Evolutionary conservation across 2,797 vertebrate genomes (phyloP), one percentile per base, ranked within the genome.

Genomic region (Falco cherrug): DNA sequence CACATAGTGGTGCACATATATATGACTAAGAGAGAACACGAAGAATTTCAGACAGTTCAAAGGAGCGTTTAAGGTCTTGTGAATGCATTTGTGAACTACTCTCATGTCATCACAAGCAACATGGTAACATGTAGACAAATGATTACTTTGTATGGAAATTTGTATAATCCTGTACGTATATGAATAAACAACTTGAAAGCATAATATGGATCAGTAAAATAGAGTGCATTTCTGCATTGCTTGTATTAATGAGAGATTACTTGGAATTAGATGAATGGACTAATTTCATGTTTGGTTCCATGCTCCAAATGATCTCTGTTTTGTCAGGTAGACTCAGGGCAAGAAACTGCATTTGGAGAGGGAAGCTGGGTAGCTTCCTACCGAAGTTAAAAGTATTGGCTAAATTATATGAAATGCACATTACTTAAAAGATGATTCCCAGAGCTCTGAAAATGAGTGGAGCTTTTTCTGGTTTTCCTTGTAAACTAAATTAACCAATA

Each of bases 1-100:
- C 7, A 7, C 19, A 3, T 24, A 22, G 11, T 28, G 76, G 33
- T 65, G 51, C 26, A 20, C 12, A 20, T 68, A 31, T 0, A 0
- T 60, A 10, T 10, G 7, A 28, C 35, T 39, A 25, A 70, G 56
- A 51, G 33, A 88, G 31, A 41, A 50, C 20, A 24, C 22, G 12
- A 57, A 67, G 68, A 59, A 47, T 19, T 76, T 81, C 64, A 75
- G 29, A 8, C 25, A 60, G 39, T 37, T 82, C 61, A 47, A 54
- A 73, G 37, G 14, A 76, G 10, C 35, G 35, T 64, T 84, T 77
- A 50, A 51, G 45, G 16, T 21, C 43, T 45, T 19, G 43, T 45
- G 43, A 45, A 45, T 45, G 43, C 43, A 33, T 7, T 50, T 92
- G 21, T 59, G 37, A 53, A 60, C 43, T 75, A 37, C 37, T 61